Evolutionary conservation across 2,888 invertebrate species (phyloP).

Genomic region (Drosophila robusta): DNA sequence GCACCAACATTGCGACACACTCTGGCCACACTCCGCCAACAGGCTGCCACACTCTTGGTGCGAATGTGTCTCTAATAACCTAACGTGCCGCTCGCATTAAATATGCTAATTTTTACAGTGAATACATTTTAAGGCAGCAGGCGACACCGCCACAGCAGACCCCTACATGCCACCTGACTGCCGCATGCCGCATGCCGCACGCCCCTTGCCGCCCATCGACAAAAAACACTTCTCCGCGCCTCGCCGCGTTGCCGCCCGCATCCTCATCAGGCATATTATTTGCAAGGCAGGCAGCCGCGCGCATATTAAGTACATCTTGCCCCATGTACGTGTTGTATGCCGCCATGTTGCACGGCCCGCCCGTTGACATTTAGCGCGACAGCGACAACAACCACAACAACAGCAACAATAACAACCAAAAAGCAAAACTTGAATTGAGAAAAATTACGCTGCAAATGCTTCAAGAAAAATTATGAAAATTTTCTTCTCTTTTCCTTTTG

Average conservation of each 20-base stretch:
- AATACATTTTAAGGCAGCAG: slow-evolving; percentile 72
- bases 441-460: slow-evolving; percentile 75
- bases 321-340: slow-evolving; percentile 60
- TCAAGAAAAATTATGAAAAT: slow-evolving; percentile 44
- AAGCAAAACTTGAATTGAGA: slow-evolving; percentile 62
- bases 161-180: slow-evolving; percentile 51
- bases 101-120: slow-evolving; percentile 81
- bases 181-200: not conserved
- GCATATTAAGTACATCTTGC: slow-evolving; percentile 75
- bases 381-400: slow-evolving; percentile 49
- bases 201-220: not conserved
- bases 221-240: not conserved
- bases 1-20: slow-evolving; percentile 47
- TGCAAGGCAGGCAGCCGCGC: slow-evolving; percentile 66
- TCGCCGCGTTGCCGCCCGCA: not conserved
- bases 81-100: slow-evolving; percentile 81
- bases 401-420: slow-evolving; percentile 18
- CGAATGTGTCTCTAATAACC: slow-evolving; percentile 79
- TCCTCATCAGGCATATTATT: slow-evolving; percentile 73
- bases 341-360: slow-evolving; percentile 68
- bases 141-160: slow-evolving; percentile 24
- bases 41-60: slow-evolving; percentile 53
- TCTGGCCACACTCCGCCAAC: slow-evolving; percentile 3
- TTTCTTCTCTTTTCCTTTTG: slow-evolving; percentile 14
- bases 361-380: slow-evolving; percentile 75